phyloP scores from a whole-genome alignment of 2,113 vertebrate species.

The Bothrops jararaca region DNA sequence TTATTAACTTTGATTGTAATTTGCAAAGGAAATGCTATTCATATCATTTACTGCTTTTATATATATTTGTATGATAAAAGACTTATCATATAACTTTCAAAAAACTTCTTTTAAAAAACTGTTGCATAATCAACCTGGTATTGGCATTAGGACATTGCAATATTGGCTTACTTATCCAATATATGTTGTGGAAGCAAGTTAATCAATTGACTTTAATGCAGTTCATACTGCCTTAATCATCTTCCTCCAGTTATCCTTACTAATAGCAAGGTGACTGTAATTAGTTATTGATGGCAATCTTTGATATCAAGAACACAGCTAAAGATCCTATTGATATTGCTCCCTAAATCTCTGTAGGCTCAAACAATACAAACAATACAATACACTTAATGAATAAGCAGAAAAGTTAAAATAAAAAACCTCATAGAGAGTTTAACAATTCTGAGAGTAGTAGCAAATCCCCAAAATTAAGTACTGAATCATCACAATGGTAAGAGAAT shows the following conservation, averaged over 20 bases:
- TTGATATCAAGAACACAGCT: constrained; percentile 1
- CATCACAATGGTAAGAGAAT: not conserved
- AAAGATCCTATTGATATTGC: not conserved
- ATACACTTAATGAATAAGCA: constrained; percentile 7
- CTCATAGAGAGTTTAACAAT: not conserved
- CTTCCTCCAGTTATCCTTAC: not conserved
- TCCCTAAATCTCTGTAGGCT: not conserved
- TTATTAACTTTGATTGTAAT: not conserved
- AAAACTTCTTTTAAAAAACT: not conserved
- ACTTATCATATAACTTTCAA: not conserved
- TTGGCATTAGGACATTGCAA: not conserved
- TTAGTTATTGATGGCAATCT: constrained; percentile 18
- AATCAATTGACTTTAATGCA: constrained; percentile 22
- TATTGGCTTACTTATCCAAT: not conserved
- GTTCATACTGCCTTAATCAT: not conserved
- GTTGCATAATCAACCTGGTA: not conserved
- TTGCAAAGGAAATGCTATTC: not conserved
- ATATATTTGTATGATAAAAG: not conserved
- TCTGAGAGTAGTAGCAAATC: not conserved
- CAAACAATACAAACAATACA: not conserved
- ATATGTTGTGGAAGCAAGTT: constrained; percentile 9
- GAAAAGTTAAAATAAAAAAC: not conserved
- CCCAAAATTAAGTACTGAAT: not conserved
- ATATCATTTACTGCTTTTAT: not conserved
- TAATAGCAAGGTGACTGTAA: constrained; percentile 21